Base-by-base conservation (phyloP, 2,888 invertebrate species). In the Tupiocoris notatus region DNA sequence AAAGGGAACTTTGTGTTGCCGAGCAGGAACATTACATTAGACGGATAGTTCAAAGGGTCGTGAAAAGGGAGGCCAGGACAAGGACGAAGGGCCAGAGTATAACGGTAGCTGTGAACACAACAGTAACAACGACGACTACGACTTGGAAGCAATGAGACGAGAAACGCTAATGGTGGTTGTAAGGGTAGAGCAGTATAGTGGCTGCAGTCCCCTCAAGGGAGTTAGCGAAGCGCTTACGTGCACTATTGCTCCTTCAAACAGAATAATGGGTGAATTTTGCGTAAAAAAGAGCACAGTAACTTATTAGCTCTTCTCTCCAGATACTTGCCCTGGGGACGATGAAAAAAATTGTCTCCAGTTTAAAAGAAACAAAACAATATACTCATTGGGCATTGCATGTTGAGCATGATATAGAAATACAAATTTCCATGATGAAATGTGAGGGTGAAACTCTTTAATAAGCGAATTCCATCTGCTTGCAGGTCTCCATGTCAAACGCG, bases 401-500 rank as follows among this genome's bases (percentile, higher is more conserved):
- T n/a, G n/a, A n/a, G n/a, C n/a, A n/a, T n/a, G n/a, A n/a, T n/a
- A n/a, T n/a, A n/a, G n/a, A n/a, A n/a, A n/a, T n/a, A n/a, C n/a
- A n/a, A n/a, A n/a, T n/a, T n/a, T n/a, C n/a, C n/a, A n/a, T n/a
- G n/a, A n/a, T n/a, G n/a, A n/a, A n/a, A n/a, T n/a, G n/a, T n/a
- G n/a, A n/a, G n/a, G n/a, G n/a, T n/a, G n/a, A n/a, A n/a, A n/a
- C n/a, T n/a, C n/a, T n/a, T n/a, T n/a, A n/a, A n/a, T n/a, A n/a
- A n/a, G n/a, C n/a, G n/a, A n/a, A n/a, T n/a, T n/a, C n/a, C n/a
- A n/a, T n/a, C n/a, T 22, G 68, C 24, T 78, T 77, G 22, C 88
- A 93, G 93, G 85, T 88, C 83, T 87, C 88, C 81, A 87, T 87
- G 78, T 83, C 82, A n/a, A 82, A 82, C 78, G 81, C 81, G 17